Base-by-base conservation (phyloP, 2,888 invertebrate species). In the Xylota sylvarum region DNA sequence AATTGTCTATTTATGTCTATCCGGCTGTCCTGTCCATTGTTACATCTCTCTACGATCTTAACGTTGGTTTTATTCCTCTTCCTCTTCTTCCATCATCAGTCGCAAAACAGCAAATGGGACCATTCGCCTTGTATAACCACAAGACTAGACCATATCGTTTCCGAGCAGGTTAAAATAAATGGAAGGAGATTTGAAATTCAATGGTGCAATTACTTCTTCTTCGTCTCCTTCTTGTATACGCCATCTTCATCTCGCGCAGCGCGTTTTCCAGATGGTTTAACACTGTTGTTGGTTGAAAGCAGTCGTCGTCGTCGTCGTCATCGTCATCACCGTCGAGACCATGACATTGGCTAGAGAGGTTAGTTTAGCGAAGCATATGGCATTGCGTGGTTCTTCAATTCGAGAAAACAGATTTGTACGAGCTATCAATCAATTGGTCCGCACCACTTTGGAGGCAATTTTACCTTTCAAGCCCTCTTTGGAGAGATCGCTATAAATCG, bases 1-100 rank as follows among this genome's bases (percentile, higher is more conserved):
- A 86, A 86, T 86, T 86, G 86, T 82, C 86, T 86, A 86, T 86
- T 86, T 82, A 86, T 86, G 86, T 86, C 86, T 78, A 78, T 82
- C 73, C 56, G 77, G 50, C 82, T 77, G 77, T 86, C 86, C 69
- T 82, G 82, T 67, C 77, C 73, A 82, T 78, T 86, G 82, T 86
- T 86, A 86, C 86, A 86, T 86, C 86, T 86, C 69, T 86, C 77
- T 86, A 78, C 69, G 65, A 77, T 80, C 85, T 60, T 81, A 65
- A 52, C 64, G 52, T 69, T 43, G 58, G 43, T 80, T 77, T 70
- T 72, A 19, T 35, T 52, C 0, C 64, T 37, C 19, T 23, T 23
- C n/a, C 60, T 23, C 14, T 19, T 32, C 48, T 43, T 43, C 60
- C 37, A 12, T 37, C 40, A 12, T 9, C 10, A 19, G 40, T 30